phyloP scores from a whole-genome alignment of 1,140 invertebrate genomes.

The Popillia japonica region DNA sequence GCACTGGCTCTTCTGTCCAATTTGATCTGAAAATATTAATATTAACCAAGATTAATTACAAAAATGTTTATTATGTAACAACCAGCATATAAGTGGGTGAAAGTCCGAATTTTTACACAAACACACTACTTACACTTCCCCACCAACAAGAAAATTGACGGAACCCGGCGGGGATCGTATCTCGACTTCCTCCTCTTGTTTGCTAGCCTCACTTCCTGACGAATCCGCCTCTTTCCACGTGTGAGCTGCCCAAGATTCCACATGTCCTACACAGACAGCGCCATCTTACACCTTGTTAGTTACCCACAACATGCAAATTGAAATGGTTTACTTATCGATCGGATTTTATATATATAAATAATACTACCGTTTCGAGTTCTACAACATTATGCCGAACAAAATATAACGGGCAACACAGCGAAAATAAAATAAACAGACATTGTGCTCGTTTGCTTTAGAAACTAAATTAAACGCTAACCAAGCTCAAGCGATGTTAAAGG shows the following conservation, averaged over 20 bases:
- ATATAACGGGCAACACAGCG: too few relatives aligned
- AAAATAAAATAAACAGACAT: neutral
- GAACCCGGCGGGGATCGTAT: neutral
- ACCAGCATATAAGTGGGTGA: neutral
- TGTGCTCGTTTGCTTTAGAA: neutral
- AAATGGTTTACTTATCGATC: neutral
- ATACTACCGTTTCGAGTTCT: neutral
- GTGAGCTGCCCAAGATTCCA: slow-evolving; percentile 38
- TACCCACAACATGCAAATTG: slow-evolving; percentile 36
- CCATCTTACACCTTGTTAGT: slow-evolving; percentile 51
- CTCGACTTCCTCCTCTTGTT: slow-evolving; percentile 57
- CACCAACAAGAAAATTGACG: slow-evolving; percentile 60
- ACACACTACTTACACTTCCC: slow-evolving; percentile 52
- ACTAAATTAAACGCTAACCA: slow-evolving; percentile 4
- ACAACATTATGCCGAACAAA: neutral
- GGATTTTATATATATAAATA: neutral
- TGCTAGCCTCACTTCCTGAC: slow-evolving; percentile 60
- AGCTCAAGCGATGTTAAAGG: slow-evolving; percentile 4
- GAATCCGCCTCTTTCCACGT: slow-evolving; percentile 58
- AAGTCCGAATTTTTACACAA: neutral
- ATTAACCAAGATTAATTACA: neutral
- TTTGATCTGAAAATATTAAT: slow-evolving; percentile 26
- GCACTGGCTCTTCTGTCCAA: slow-evolving; percentile 37
- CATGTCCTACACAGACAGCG: slow-evolving; percentile 41
- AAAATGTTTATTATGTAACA: neutral